Evolutionary conservation across 2,113 vertebrate species (phyloP), one percentile per base, ranked within the genome.

Genomic region (Marcusenius ussheri): DNA sequence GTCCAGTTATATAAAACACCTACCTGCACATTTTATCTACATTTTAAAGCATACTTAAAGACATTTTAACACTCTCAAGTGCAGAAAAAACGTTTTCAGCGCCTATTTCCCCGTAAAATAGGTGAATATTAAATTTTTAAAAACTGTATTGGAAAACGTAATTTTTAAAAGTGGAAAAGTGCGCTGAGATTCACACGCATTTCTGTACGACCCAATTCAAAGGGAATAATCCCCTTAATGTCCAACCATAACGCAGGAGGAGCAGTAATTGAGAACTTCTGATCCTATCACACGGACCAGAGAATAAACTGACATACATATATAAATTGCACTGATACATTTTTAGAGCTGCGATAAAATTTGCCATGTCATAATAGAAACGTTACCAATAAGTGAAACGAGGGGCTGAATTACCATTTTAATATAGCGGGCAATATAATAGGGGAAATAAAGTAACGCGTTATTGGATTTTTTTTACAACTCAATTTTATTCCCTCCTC

Each of bases 401-500:
- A 56, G 42, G 15, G 7, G 47, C 21, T 21, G 80, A n/a, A 84
- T 58, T 83, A 89, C n/a, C 17, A 39, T 89, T 89, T 83, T 51
- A 58, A 83, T 84, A 58, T n/a, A 35, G 17, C 17, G 39, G 39
- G 15, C 50, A n/a, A 53, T 51, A 53, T 46, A 80, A 89, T 70
- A 50, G 27, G n/a, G 27, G 50, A 88, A 88, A 53, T 51, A 88
- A 62, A 47, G 62, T 50, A 50, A 49, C 45, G 50, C 1, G 62
- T 62, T 89, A 51, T 39, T 45, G 80, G 77, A 88, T 88, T 88
- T 62, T 49, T 42, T 89, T 53, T 89, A 50, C 51, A 39, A 46
- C 77, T 45, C 19, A 89, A 24, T 89, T 83, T 89, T 89, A 89
- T 89, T 84, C 13, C 49, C 8, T 19, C 51, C 15, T 80, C 3